These are phyloP conservation scores for Paguma larvata DNA, from an alignment of 2,797 vertebrate species.

Conservation along the genomic window DNA sequence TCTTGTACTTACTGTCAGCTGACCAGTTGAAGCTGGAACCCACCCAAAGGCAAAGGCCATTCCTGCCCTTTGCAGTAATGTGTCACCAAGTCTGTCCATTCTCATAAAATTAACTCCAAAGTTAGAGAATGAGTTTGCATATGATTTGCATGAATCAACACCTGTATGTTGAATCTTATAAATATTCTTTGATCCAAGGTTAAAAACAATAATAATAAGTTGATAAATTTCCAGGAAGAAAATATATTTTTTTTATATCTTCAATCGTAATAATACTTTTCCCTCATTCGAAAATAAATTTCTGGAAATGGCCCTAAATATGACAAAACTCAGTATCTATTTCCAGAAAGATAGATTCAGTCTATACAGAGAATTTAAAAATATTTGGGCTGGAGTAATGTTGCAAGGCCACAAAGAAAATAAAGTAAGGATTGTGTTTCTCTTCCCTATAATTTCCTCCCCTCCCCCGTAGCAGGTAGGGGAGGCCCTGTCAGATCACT, in stretches of 20 bases:
- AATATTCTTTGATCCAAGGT: constrained; percentile 63
- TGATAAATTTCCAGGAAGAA: constrained; percentile 59
- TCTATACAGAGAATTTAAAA: constrained; percentile 61
- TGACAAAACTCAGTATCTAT: constrained; percentile 73
- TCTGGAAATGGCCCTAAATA: constrained; percentile 71
- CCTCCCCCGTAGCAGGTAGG: not conserved
- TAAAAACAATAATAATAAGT: not conserved
- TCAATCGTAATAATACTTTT: constrained; percentile 62
- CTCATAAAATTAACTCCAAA: not conserved
- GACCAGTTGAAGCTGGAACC: not conserved
- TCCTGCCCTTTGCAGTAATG: not conserved
- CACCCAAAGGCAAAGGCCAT: not conserved
- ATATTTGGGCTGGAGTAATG: constrained; percentile 60
- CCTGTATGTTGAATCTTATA: constrained; percentile 49
- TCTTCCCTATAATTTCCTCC: not conserved
- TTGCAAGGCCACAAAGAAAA: constrained; percentile 64
- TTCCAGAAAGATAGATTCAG: constrained; percentile 78
- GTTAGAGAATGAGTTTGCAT: no score
- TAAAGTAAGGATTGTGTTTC: constrained; percentile 14
- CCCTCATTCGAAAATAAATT: constrained; percentile 73
- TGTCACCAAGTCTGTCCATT: not conserved
- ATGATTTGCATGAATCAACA: no score
- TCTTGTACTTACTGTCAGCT: not conserved
- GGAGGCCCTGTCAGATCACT: not conserved
- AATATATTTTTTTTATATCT: constrained; percentile 63